phyloP scores from a whole-genome alignment of 2,113 vertebrate genomes.

The Grammomys dolichurus region DNA sequence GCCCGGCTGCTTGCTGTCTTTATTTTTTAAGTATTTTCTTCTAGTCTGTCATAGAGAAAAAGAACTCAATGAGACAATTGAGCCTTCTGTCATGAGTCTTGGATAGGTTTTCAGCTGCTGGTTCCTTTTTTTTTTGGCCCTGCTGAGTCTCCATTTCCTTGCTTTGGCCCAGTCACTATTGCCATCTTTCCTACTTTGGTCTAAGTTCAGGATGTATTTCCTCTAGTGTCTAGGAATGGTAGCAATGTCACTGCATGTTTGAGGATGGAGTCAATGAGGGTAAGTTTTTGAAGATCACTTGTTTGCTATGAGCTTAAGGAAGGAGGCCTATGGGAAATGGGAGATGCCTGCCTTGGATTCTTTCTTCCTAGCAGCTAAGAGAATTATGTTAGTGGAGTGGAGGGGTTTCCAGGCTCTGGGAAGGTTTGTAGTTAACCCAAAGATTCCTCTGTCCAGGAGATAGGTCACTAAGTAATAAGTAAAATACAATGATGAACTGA shows the following conservation, averaged over 20 bases:
- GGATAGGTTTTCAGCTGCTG: neutral
- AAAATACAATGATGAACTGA: neutral
- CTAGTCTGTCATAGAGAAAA: neutral
- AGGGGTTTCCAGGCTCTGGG: neutral
- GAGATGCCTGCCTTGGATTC: neutral
- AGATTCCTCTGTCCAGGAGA: neutral
- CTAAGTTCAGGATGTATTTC: neutral
- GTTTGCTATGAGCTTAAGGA: neutral
- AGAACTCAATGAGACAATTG: neutral
- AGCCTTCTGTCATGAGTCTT: neutral
- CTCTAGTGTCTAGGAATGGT: neutral
- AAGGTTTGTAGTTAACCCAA: neutral
- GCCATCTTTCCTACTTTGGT: neutral
- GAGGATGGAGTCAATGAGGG: neutral
- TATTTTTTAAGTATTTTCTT: conserved; percentile 11
- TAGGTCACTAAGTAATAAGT: neutral
- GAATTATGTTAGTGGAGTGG: neutral
- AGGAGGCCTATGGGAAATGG: neutral
- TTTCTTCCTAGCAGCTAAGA: neutral
- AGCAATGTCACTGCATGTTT: neutral
- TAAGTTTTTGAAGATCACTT: conserved; percentile 14
- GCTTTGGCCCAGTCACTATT: neutral
- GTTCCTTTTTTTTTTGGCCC: neutral
- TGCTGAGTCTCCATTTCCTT: neutral
- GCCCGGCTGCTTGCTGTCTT: no score